Percentiles rank a stretch among this genome's conserved stretches.
Evolutionary conservation across 30 jellyfish, hydroid and myxozoan species (phyloP).

Genomic region (Hydractinia symbiolongicarpus): DNA sequence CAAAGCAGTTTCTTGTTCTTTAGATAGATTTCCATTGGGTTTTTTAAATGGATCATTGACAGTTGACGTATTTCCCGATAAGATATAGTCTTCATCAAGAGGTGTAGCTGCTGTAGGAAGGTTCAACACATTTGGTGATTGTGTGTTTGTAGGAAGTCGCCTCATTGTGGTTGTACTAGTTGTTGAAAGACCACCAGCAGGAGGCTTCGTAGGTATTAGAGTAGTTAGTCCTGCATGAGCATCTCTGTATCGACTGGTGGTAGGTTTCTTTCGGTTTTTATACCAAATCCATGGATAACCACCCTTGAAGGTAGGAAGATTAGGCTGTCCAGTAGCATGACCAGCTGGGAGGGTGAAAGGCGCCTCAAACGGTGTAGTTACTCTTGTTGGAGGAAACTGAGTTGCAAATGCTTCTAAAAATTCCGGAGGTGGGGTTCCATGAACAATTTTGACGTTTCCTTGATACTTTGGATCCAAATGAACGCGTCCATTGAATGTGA

Average conservation of each 20-base stretch:
- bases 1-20: not conserved
- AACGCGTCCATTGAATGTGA: not conserved
- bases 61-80: not conserved
- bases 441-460: constrained; percentile 26
- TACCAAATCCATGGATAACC: constrained; percentile 13
- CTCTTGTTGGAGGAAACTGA: not conserved
- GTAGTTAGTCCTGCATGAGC: too few species aligned
- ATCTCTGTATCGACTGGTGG: not conserved
- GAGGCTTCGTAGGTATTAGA: constrained; percentile 3
- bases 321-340: not conserved
- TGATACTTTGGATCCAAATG: constrained; percentile 1
- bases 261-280: not conserved
- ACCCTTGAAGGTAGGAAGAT: not conserved
- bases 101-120: not conserved
- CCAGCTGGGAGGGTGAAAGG: not conserved
- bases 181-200: not conserved
- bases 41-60: not conserved
- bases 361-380: not conserved
- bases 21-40: too few species aligned
- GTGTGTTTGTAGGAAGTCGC: not conserved
- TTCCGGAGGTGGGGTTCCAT: constrained; percentile 23
- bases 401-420: constrained; percentile 15
- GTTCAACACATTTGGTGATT: not conserved
- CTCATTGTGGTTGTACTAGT: not conserved
- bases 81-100: constrained; percentile 3